Evolutionary conservation across 1,140 invertebrate species (phyloP).

Genomic region (Bombus confusus): DNA sequence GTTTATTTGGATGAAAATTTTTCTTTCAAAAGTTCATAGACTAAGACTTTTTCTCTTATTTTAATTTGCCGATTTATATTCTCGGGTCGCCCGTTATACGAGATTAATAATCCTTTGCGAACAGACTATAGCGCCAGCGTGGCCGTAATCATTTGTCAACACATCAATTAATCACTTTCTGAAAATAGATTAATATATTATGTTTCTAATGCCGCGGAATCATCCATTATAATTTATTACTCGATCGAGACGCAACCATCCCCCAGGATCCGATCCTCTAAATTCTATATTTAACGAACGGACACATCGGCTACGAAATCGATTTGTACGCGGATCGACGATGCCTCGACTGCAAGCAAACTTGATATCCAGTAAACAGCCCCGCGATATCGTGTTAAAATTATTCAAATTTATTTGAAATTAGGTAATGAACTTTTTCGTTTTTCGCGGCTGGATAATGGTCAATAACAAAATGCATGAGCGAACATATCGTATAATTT

Average conservation of each 20-base stretch:
- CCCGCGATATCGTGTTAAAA: neutral
- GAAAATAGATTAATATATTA: constrained; percentile 53
- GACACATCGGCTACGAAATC: neutral
- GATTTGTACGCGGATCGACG: neutral
- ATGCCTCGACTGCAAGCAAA: too few species aligned
- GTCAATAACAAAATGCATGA: too few species aligned
- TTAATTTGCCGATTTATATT: neutral
- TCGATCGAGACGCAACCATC: neutral
- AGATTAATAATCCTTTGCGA: constrained; percentile 27
- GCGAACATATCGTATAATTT: neutral
- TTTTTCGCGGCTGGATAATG: neutral
- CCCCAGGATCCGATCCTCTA: neutral
- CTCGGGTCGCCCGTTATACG: neutral
- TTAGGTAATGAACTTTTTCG: neutral
- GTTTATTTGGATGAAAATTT: neutral
- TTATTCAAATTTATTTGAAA: neutral
- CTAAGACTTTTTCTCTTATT: neutral
- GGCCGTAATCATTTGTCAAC: constrained; percentile 52
- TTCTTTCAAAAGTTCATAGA: too few species aligned
- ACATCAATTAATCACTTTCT: constrained; percentile 47
- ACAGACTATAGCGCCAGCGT: neutral
- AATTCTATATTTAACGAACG: neutral
- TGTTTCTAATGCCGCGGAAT: constrained; percentile 49
- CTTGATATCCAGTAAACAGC: neutral
- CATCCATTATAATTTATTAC: constrained; percentile 61